A percentile compares a stretch with the other conserved stretches of the same genome.
Evolutionary conservation across 2,888 invertebrate genomes (phyloP).

Genomic region (Lithophane socia): DNA sequence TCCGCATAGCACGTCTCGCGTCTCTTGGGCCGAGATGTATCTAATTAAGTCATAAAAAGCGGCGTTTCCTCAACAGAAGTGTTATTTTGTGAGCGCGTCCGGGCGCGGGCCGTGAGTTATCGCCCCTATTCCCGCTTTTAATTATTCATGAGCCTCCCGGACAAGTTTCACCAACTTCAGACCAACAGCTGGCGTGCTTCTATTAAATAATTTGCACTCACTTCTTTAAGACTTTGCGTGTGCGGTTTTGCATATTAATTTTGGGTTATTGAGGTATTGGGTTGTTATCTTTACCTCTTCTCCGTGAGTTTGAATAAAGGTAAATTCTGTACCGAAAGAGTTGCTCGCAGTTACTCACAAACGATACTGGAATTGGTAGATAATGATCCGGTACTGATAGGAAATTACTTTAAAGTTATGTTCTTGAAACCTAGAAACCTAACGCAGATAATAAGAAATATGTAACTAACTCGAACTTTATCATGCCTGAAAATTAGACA

Average conservation of each 20-base stretch:
- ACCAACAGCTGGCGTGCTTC: constrained; percentile 82
- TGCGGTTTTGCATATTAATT: constrained; percentile 72
- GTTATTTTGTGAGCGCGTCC: constrained; percentile 79
- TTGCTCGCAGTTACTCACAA: background rate
- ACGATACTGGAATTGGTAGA: background rate
- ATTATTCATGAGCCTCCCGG: constrained; percentile 86
- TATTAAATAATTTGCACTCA: constrained; percentile 85
- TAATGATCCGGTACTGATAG: no score
- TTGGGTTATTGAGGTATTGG: constrained; percentile 23
- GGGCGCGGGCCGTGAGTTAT: constrained; percentile 81
- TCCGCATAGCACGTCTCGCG: constrained; percentile 70
- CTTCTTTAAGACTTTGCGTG: constrained; percentile 75
- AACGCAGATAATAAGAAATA: background rate
- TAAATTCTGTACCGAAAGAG: background rate
- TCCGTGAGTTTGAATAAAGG: constrained; percentile 2
- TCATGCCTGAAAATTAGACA: background rate
- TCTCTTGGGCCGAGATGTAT: constrained; percentile 78
- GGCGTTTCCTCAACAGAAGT: constrained; percentile 79
- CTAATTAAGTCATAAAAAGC: constrained; percentile 87
- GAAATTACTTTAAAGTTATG: no score
- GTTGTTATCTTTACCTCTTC: constrained; percentile 10
- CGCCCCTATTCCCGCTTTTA: constrained; percentile 82
- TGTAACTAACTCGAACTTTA: no score
- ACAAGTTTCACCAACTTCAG: constrained; percentile 81
- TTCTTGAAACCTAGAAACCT: background rate